phyloP scores from a whole-genome alignment of 2,113 vertebrate species.

The Todiramphus saurophagus region DNA sequence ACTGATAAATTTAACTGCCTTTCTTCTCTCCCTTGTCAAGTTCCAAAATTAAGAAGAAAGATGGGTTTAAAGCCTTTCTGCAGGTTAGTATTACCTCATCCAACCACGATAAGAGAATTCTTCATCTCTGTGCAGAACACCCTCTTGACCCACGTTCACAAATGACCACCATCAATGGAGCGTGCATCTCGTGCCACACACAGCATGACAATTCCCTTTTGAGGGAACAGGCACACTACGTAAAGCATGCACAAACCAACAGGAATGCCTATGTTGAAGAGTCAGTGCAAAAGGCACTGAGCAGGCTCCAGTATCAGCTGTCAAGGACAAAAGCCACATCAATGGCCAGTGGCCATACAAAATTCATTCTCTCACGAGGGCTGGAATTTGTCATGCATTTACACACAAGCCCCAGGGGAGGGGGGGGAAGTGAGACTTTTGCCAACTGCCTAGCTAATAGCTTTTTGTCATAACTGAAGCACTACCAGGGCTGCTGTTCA shows the following conservation, averaged over 20 bases:
- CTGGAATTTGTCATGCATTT: neutral
- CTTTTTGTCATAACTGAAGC: neutral
- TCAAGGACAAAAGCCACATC: neutral
- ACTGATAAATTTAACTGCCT: neutral
- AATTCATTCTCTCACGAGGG: neutral
- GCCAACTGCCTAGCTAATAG: neutral
- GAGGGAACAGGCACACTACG: neutral
- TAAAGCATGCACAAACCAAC: neutral
- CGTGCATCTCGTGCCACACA: rapidly evolving
- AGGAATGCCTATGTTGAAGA: neutral
- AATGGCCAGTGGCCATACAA: neutral
- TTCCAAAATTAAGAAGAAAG: neutral
- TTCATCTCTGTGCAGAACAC: neutral
- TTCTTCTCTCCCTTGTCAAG: neutral
- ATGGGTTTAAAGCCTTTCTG: neutral
- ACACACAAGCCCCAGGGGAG: neutral
- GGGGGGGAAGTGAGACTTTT: neutral
- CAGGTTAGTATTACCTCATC: neutral
- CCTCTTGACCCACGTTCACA: neutral
- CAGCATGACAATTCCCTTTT: neutral
- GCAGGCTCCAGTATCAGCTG: neutral
- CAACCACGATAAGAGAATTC: neutral
- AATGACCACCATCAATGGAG: neutral
- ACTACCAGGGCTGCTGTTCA: neutral
- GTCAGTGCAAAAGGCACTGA: neutral